phyloP scores from a whole-genome alignment of 1,140 invertebrate genomes.

The Trissolcus basalis region DNA sequence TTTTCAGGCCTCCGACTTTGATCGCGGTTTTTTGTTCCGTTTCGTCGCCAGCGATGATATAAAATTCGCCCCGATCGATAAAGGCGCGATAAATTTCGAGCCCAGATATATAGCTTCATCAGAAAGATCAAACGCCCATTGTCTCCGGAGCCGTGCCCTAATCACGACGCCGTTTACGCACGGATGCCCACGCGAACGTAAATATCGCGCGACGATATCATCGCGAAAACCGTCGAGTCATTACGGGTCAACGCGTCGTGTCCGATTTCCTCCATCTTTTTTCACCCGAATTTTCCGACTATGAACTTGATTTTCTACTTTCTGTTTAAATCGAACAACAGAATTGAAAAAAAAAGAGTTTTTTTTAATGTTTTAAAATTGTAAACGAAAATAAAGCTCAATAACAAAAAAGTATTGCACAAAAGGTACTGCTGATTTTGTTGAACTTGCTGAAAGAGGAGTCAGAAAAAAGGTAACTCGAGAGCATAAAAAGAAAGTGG shows the following conservation, averaged over 20 bases:
- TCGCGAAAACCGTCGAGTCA: conserved; percentile 63
- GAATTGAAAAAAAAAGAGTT: too few relatives aligned
- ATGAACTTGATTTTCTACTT: too few relatives aligned
- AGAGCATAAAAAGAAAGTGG: neutral
- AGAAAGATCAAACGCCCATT: conserved; percentile 41
- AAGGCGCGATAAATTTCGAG: conserved; percentile 40
- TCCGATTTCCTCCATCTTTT: too few relatives aligned
- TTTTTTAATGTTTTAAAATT: too few relatives aligned
- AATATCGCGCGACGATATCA: conserved; percentile 59
- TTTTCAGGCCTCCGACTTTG: conserved; percentile 43
- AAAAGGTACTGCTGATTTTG: too few relatives aligned
- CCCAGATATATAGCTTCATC: conserved; percentile 35
- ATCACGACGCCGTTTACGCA: conserved; percentile 68
- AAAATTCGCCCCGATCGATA: conserved; percentile 17
- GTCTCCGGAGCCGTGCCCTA: conserved; percentile 50
- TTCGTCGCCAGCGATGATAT: too few relatives aligned
- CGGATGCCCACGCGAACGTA: conserved; percentile 69
- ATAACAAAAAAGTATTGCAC: too few relatives aligned
- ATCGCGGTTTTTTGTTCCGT: too few relatives aligned
- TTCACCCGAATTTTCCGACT: too few relatives aligned
- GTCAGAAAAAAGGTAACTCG: neutral
- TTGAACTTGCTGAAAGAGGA: too few relatives aligned
- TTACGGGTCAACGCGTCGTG: conserved; percentile 59
- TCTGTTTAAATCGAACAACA: too few relatives aligned
- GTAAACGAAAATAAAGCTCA: too few relatives aligned